phyloP scores from a whole-genome alignment of 2,888 invertebrate genomes.

The Trichopoda pennipes region DNA sequence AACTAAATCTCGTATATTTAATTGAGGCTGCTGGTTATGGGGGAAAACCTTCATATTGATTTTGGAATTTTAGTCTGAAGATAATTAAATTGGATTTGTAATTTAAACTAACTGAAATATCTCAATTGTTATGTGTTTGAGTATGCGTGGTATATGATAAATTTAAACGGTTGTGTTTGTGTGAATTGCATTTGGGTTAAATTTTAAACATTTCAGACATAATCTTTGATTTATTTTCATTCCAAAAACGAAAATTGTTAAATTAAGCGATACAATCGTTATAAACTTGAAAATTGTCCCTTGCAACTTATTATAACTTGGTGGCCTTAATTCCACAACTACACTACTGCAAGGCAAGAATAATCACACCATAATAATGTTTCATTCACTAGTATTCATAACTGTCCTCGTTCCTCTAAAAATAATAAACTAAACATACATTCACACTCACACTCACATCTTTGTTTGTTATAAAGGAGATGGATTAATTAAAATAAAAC shows the following conservation, averaged over 20 bases:
- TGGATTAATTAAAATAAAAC: slow-evolving; percentile 40
- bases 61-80: slow-evolving; percentile 31
- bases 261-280: too few relatives aligned
- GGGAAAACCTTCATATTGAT: slow-evolving; percentile 28
- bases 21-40: slow-evolving; percentile 12
- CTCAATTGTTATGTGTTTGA: not conserved
- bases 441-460: not conserved
- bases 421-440: too few relatives aligned
- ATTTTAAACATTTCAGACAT: not conserved
- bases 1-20: not conserved
- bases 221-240: not conserved
- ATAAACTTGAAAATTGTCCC: too few relatives aligned
- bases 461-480: slow-evolving; percentile 5
- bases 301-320: not conserved
- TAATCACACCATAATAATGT: not conserved
- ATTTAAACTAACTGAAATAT: not conserved
- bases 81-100: slow-evolving; percentile 31
- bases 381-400: not conserved
- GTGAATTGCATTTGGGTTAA: not conserved
- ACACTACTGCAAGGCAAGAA: too few relatives aligned
- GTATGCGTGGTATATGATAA: not conserved
- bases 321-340: not conserved
- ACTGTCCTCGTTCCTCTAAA: not conserved
- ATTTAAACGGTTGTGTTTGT: not conserved
- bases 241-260: too few relatives aligned